Evolutionary conservation across 2,113 vertebrate species (phyloP).

Genomic region (Cottus gobio): DNA sequence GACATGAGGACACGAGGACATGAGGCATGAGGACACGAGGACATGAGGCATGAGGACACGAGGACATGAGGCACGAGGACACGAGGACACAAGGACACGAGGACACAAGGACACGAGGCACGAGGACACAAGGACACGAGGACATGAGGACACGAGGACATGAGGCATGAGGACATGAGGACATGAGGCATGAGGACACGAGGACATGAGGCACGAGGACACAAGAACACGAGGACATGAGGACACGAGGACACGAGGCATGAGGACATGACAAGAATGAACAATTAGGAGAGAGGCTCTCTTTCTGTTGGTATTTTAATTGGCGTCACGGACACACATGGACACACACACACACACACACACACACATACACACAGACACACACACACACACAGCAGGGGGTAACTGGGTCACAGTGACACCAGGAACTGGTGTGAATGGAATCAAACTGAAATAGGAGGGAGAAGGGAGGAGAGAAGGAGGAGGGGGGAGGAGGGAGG

Average conservation of each 20-base stretch:
- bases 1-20: too few species aligned
- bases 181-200: too few species aligned
- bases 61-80: too few species aligned
- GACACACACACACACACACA: conserved; percentile 5
- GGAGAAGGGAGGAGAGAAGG: too few species aligned
- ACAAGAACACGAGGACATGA: not conserved
- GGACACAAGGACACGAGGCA: too few species aligned
- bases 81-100: too few species aligned
- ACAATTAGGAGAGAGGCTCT: conserved; percentile 23
- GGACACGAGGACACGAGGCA: too few species aligned
- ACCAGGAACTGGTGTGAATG: conserved; percentile 45
- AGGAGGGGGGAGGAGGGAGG: too few species aligned
- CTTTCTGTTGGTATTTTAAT: conserved; percentile 34
- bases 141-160: too few species aligned
- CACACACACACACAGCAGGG: conserved; percentile 1
- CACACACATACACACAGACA: conserved; percentile 1
- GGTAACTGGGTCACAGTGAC: conserved; percentile 46
- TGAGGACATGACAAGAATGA: not conserved
- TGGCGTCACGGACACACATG: conserved; percentile 11
- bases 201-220: not conserved
- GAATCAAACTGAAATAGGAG: conserved; percentile 36
- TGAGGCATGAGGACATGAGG: not conserved
- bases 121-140: not conserved
- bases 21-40: too few species aligned
- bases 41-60: too few species aligned